Evolutionary conservation across 92 coral and sea anemone species (phyloP).

Genomic region (Porites divaricata): DNA sequence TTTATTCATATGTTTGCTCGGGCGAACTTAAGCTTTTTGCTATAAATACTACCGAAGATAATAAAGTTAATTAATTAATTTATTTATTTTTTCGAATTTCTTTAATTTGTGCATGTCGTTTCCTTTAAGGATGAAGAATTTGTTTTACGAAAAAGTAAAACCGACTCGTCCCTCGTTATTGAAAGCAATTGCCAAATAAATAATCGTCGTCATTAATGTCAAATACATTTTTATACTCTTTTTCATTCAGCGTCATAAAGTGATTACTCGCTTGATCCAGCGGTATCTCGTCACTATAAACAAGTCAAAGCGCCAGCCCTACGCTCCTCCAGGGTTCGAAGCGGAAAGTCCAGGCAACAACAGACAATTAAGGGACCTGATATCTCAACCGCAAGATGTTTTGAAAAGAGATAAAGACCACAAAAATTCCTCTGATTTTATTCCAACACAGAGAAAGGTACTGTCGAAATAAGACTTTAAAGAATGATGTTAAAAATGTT

Average conservation of each 20-base stretch:
- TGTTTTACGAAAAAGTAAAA: too few relatives aligned
- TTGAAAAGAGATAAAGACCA: background rate
- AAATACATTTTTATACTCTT: background rate
- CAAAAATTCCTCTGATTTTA: background rate
- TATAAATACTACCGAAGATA: too few relatives aligned
- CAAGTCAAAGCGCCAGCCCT: conserved; percentile 14
- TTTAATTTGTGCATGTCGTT: too few relatives aligned
- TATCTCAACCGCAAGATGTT: background rate
- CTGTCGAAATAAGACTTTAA: too few relatives aligned
- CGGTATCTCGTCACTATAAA: conserved; percentile 32
- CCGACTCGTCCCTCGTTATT: too few relatives aligned
- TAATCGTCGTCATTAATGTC: too few relatives aligned
- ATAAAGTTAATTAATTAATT: too few relatives aligned
- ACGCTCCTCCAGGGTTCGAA: background rate
- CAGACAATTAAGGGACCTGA: conserved; percentile 9
- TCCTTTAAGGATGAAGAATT: too few relatives aligned
- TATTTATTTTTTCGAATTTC: too few relatives aligned
- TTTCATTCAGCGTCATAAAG: conserved; percentile 11
- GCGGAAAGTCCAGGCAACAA: conserved; percentile 9
- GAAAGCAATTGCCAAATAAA: too few relatives aligned
- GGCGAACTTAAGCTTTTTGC: too few relatives aligned
- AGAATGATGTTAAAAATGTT: too few relatives aligned
- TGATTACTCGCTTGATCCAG: conserved; percentile 44
- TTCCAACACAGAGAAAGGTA: background rate
- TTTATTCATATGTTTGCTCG: background rate